Conservation (phyloP, 92 coral and sea anemone species). For the Umimayanthus kanabou region DNA sequence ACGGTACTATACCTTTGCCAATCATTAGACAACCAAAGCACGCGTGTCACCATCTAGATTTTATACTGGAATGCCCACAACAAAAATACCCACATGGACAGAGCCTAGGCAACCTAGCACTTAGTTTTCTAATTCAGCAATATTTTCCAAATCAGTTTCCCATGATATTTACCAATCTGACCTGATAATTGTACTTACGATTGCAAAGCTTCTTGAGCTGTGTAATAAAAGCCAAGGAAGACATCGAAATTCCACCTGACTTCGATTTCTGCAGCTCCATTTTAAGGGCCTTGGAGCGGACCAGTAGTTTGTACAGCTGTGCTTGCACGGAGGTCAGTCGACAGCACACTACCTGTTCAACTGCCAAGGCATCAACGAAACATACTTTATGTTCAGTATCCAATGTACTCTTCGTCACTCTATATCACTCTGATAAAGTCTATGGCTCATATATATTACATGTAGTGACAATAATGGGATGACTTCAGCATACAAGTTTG, state of each 20-base stretch:
- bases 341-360: constrained; percentile 96
- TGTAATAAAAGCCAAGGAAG: constrained; percentile 94
- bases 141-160: not conserved
- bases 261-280: constrained; percentile 66
- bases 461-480: too few relatives aligned
- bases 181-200: constrained; percentile 63
- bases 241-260: constrained; percentile 74
- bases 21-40: too few relatives aligned
- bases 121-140: not conserved
- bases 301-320: constrained; percentile 75
- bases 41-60: too few relatives aligned
- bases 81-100: too few relatives aligned
- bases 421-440: too few relatives aligned
- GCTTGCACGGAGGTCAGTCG: constrained; percentile 80
- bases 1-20: too few relatives aligned
- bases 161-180: not conserved
- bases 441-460: too few relatives aligned
- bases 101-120: not conserved
- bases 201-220: constrained; percentile 93
- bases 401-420: not conserved
- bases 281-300: constrained; percentile 76
- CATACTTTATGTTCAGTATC: not conserved
- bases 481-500: too few relatives aligned
- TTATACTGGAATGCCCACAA: too few relatives aligned
- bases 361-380: constrained; percentile 48